These are phyloP conservation scores for Achroia grisella DNA, from an alignment of 1,140 invertebrate species.

Conservation along the genomic window DNA sequence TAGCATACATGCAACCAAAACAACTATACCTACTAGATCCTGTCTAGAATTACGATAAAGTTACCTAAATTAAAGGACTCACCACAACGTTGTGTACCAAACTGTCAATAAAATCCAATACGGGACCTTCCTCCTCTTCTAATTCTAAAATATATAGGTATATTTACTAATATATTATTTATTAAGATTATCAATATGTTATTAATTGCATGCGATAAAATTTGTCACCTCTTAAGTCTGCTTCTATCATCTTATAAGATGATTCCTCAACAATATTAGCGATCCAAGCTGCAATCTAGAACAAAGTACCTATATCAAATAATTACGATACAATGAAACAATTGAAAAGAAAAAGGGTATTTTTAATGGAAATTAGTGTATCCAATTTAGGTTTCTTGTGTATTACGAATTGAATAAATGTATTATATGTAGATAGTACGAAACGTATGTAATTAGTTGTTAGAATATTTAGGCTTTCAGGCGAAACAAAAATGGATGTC, in stretches of 20 bases:
- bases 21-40: too few species aligned
- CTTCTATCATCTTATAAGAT: slow-evolving; percentile 28
- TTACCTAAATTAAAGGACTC: too few species aligned
- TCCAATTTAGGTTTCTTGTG: too few species aligned
- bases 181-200: too few species aligned
- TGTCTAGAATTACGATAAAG: too few species aligned
- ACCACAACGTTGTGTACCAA: slow-evolving; percentile 43
- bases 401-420: too few species aligned
- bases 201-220: neutral
- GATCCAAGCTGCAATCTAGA: slow-evolving; percentile 44
- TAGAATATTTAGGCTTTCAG: too few species aligned
- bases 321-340: neutral
- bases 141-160: slow-evolving; percentile 33
- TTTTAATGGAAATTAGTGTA: too few species aligned
- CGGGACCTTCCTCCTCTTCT: slow-evolving; percentile 45
- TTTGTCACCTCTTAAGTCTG: slow-evolving; percentile 39
- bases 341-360: neutral
- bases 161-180: slow-evolving; percentile 5
- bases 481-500: too few species aligned
- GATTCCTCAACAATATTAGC: slow-evolving; percentile 35
- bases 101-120: slow-evolving; percentile 52
- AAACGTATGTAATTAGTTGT: too few species aligned
- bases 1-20: too few species aligned
- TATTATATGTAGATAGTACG: too few species aligned
- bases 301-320: slow-evolving; percentile 4